phyloP scores from a whole-genome alignment of 2,888 invertebrate genomes.

The Dastarcus helophoroides region DNA sequence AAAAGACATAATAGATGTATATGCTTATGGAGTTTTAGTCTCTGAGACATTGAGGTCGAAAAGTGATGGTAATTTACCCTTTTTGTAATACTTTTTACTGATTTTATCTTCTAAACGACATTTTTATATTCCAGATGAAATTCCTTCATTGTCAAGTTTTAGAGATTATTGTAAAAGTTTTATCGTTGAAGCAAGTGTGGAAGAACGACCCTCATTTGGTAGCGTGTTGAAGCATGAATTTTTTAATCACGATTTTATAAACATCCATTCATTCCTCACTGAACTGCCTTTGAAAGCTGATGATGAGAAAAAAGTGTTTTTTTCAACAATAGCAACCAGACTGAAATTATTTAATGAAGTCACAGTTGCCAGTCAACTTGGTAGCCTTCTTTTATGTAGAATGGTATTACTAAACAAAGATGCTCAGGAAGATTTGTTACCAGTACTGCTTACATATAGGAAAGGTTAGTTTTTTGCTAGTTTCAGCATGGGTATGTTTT shows the following conservation, averaged over 20 bases:
- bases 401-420: slow-evolving; percentile 74
- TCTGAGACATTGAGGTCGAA: slow-evolving; percentile 58
- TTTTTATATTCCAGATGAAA: slow-evolving; percentile 44
- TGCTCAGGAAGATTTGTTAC: slow-evolving; percentile 62
- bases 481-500: too few relatives aligned
- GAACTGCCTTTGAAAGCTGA: slow-evolving; percentile 71
- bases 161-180: slow-evolving; percentile 55
- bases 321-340: slow-evolving; percentile 55
- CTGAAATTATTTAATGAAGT: slow-evolving; percentile 65
- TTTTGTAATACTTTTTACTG: slow-evolving; percentile 7
- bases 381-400: slow-evolving; percentile 65
- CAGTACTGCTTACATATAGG: slow-evolving; percentile 58
- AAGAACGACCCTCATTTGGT: slow-evolving; percentile 54
- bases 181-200: slow-evolving; percentile 54
- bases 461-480: too few relatives aligned
- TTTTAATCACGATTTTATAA: slow-evolving; percentile 77
- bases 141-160: slow-evolving; percentile 58
- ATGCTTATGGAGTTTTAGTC: slow-evolving; percentile 63
- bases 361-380: slow-evolving; percentile 70
- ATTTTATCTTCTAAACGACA: slow-evolving; percentile 1
- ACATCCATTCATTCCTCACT: slow-evolving; percentile 70
- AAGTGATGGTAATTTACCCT: slow-evolving; percentile 39
- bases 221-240: slow-evolving; percentile 60
- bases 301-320: slow-evolving; percentile 67
- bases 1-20: slow-evolving; percentile 59